Base-by-base conservation (phyloP, 2,888 invertebrate genomes). In the Allygus modestus region DNA sequence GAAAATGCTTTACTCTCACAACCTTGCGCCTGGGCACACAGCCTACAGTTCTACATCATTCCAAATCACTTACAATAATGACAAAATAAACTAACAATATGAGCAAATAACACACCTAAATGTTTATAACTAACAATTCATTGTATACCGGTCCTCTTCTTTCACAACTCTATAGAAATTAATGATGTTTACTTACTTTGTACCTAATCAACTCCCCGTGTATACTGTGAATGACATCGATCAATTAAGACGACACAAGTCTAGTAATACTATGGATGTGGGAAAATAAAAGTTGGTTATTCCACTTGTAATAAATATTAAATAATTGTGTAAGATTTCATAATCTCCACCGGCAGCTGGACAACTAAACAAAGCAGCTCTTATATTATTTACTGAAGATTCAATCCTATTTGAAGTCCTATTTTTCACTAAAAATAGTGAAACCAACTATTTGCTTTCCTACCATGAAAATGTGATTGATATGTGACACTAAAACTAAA, bases 51-150 rank as follows among this genome's bases (percentile, higher is more conserved):
- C 46, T 46, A 17, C 54, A 23, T 54, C 54, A 31, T 17, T 65
- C 65, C 65, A 28, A 65, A 26, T 65, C 31, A n/a, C 23, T 54
- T 54, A 65, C 17, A 65, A 28, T 28, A 65, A 65, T 15, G 31
- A 65, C 12, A 65, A 65, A 65, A 26, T 65, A 65, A 65, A 28
- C 58, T 58, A 58, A 54, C 20, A 54, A 54, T 31, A 65, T 65
- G 65, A 65, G 65, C 65, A 65, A 65, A 65, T 65, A 65, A 65
- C 65, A 65, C 31, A 65, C 65, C 65, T 65, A 17, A 28, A 65
- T 65, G 28, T 65, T 12, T 15, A 23, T 23, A 58, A 23, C 12
- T 1, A 54, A n/a, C n/a, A 11, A 54, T 9, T 31, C 65, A 65
- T 31, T 26, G 65, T 65, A 28, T 65, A 65, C 65, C 31, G 65